Base-by-base conservation (phyloP, 2,113 vertebrate species). In the Limnothrissa miodon region DNA sequence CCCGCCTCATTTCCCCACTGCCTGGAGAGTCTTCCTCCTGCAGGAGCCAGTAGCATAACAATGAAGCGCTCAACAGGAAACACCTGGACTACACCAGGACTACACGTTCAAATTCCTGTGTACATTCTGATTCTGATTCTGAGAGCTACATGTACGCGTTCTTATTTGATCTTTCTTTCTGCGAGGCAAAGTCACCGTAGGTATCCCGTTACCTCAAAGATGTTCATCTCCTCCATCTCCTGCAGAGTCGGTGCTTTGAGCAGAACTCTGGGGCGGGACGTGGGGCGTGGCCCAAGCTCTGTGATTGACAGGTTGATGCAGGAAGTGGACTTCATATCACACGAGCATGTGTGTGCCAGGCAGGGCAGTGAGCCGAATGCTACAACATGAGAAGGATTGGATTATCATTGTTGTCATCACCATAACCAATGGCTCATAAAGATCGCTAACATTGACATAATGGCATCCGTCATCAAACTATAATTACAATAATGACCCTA, bases 191-290 rank as follows among this genome's bases (percentile, higher is more conserved):
- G 11, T 36, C 13, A 33, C 13, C 33, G 66, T 74, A 36, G 15
- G 29, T 74, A 36, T 74, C 25, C 33, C 17, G 84, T 89, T 87
- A 95, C 98, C 96, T 99, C 97, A 0, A 96, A 98, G 4, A 95
- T 83, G 87, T 92, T 97, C 98, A 99, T 98, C 93, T 99, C 98
- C 84, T 99, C 98, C 97, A 99, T 98, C 92, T 99, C 98, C 0
- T 96, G 97, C 89, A 99, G 92, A 0, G 98, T 99, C 3, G 98
- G 98, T 0, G 98, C 98, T 89, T 98, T 99, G 33, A 99, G 96
- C 79, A 98, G 92, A 81, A 98, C 84, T 0, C 97, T 95, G 0
- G 95, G 96, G 46, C 97, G 94, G 0, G 93, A 84, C 0, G 84
- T 88, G 0, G 81, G 85, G 0, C 78, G 36, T 1, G 89, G 5